These are phyloP conservation scores for Edolisoma coerulescens DNA, from an alignment of 2,113 vertebrate species.

Conservation along the genomic window DNA sequence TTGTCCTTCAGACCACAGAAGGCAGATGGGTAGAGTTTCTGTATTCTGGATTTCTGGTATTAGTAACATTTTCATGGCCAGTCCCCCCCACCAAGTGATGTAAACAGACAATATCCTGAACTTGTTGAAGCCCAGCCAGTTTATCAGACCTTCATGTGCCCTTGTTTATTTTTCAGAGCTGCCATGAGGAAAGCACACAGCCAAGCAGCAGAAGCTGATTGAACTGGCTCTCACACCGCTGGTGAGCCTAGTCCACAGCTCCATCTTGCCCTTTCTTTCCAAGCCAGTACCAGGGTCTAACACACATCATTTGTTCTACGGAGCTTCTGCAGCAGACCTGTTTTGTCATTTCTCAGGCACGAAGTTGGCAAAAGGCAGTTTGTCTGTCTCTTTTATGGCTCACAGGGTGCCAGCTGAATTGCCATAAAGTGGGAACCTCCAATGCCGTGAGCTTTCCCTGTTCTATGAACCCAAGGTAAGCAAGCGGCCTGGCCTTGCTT, in stretches of 20 bases:
- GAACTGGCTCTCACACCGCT: background rate
- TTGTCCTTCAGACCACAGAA: background rate
- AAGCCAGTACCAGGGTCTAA: background rate
- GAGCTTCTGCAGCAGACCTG: background rate
- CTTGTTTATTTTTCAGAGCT: background rate
- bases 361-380: accelerated
- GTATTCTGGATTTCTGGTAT: background rate
- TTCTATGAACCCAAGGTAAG: background rate
- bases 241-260: background rate
- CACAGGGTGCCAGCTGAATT: background rate
- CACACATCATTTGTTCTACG: accelerated
- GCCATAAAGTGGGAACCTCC: background rate
- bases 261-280: background rate
- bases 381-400: background rate
- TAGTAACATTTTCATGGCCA: background rate
- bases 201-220: background rate
- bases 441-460: background rate
- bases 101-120: background rate
- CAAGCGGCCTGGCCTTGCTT: background rate
- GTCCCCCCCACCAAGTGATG: background rate
- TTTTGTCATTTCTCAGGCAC: background rate
- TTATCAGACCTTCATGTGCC: background rate
- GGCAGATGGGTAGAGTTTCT: background rate
- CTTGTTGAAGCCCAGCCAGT: background rate
- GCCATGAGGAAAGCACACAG: background rate